Evolutionary conservation across 53 echinoderm and acorn worm genomes (phyloP).

Genomic region (Stichopus horrens): DNA sequence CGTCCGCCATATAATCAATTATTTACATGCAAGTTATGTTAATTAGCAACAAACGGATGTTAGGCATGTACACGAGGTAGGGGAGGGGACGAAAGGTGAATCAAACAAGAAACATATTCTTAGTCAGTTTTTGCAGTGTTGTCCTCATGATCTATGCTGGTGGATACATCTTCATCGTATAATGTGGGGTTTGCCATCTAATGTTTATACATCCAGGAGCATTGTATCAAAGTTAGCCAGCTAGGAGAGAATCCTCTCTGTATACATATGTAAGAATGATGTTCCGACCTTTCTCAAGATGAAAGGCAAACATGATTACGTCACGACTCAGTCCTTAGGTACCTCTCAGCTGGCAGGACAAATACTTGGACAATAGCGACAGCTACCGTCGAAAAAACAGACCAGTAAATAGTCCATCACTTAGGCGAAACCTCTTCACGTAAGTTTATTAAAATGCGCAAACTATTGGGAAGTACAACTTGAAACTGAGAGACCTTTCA

Average conservation of each 20-base stretch:
- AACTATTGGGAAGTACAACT: background rate
- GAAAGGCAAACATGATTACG: slow-evolving; percentile 20
- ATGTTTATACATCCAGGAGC: background rate
- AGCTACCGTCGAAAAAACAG: background rate
- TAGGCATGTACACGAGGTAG: too few relatives aligned
- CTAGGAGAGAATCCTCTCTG: background rate
- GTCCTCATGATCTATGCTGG: background rate
- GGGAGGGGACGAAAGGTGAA: too few relatives aligned
- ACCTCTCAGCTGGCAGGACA: background rate
- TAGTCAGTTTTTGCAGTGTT: too few relatives aligned
- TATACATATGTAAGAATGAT: background rate
- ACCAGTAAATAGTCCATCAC: background rate
- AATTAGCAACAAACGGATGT: too few relatives aligned
- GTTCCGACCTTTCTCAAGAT: slow-evolving; percentile 3
- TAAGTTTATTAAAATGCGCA: background rate
- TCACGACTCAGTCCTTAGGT: slow-evolving; percentile 16
- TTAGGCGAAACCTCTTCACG: background rate
- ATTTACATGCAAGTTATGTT: too few relatives aligned
- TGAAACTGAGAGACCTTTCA: background rate
- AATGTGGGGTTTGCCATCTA: background rate
- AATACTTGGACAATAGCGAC: background rate
- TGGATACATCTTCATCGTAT: background rate
- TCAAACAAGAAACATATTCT: too few relatives aligned
- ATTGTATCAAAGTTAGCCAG: background rate
- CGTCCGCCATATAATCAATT: too few relatives aligned